Percentiles rank a stretch among this genome's conserved stretches.
phyloP scores from a whole-genome alignment of 2,797 vertebrate species.

The Limosa lapponica region DNA sequence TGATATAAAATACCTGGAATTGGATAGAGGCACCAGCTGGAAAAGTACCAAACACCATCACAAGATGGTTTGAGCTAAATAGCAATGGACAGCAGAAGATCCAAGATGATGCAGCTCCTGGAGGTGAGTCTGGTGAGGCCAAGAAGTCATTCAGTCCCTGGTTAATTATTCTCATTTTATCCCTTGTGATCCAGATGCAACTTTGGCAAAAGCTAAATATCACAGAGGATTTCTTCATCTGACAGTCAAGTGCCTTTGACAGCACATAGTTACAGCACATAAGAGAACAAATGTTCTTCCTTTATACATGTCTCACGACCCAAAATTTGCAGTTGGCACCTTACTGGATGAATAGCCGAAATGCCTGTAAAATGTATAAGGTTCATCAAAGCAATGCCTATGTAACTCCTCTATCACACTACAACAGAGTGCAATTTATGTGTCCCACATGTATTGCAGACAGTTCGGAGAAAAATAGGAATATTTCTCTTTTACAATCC shows the following conservation, averaged over 20 bases:
- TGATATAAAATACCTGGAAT: background rate
- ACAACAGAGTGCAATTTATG: background rate
- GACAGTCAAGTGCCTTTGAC: conserved; percentile 6
- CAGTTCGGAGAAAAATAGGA: background rate
- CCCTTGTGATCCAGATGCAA: background rate
- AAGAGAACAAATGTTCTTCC: conserved; percentile 1
- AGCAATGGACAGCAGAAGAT: background rate
- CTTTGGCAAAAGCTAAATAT: conserved; percentile 32
- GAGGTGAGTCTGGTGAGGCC: background rate
- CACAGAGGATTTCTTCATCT: background rate
- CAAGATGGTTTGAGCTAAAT: background rate
- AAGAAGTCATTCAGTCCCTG: background rate
- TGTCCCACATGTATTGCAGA: background rate
- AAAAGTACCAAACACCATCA: background rate
- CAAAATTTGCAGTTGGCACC: background rate
- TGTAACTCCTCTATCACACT: background rate
- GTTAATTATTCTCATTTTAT: background rate
- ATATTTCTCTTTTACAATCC: background rate
- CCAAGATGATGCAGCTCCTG: background rate
- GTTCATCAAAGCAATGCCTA: background rate
- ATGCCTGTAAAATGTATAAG: background rate
- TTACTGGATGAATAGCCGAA: background rate
- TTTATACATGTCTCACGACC: background rate
- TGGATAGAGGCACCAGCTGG: background rate
- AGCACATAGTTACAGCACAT: background rate